A percentile compares a stretch with the other conserved stretches of the same genome.
Conservation (phyloP, 2,113 vertebrate species). For the Xiphophorus hellerii region DNA sequence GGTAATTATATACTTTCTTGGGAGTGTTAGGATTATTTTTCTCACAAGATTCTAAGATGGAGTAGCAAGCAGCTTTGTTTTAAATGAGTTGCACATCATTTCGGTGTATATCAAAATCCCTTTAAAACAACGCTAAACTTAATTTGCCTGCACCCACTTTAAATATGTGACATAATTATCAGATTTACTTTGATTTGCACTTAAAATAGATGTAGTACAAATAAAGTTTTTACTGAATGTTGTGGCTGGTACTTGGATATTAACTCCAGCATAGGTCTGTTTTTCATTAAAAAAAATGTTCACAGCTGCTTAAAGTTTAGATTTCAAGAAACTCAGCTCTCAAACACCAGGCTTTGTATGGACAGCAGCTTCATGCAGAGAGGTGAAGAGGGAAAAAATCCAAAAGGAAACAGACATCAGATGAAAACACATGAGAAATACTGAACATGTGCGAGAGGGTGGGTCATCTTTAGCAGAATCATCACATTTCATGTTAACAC, state of each 20-base stretch:
- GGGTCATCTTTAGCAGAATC: constrained; percentile 41
- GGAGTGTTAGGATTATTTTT: not conserved
- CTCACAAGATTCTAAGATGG: no score
- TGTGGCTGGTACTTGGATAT: not conserved
- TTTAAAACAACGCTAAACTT: not conserved
- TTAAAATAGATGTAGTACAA: not conserved
- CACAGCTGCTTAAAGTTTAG: not conserved
- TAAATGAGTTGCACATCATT: not conserved
- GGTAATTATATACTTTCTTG: not conserved
- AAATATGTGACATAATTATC: not conserved
- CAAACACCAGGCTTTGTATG: not conserved
- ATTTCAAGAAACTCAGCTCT: not conserved
- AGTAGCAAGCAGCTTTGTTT: not conserved
- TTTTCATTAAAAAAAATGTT: not conserved
- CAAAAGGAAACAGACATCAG: constrained; percentile 1
- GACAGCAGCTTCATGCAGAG: not conserved
- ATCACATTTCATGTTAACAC: constrained; percentile 53
- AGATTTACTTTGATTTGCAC: not conserved
- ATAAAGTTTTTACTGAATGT: not conserved
- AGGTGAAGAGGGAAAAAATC: not conserved
- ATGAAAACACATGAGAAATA: constrained; percentile 4
- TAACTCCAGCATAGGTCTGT: not conserved
- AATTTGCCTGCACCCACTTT: not conserved
- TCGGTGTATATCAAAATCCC: not conserved
- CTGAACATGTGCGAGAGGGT: not conserved